phyloP scores from a whole-genome alignment of 2,113 vertebrate genomes.

The Nasalis larvatus region DNA sequence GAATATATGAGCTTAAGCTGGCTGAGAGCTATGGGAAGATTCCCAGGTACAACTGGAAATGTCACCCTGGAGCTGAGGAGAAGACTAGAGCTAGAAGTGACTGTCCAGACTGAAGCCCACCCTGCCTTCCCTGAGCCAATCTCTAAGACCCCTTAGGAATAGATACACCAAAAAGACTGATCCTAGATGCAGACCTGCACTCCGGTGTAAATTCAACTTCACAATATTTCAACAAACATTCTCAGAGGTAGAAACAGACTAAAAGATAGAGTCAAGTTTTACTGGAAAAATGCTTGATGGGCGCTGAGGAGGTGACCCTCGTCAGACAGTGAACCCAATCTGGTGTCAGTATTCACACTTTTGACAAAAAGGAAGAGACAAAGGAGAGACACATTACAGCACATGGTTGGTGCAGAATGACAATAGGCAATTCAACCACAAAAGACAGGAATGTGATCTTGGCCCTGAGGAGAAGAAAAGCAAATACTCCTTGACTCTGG shows the following conservation, averaged over 20 bases:
- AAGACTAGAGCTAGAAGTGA: neutral
- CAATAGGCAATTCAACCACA: neutral
- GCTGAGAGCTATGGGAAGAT: neutral
- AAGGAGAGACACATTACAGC: neutral
- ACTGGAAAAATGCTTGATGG: neutral
- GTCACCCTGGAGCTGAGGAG: neutral
- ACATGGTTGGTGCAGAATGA: rapidly evolving
- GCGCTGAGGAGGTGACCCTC: neutral
- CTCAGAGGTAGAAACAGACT: neutral
- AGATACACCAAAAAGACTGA: neutral
- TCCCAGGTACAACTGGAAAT: neutral
- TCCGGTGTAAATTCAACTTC: neutral
- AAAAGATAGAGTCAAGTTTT: neutral
- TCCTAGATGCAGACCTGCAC: neutral
- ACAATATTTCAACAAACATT: neutral
- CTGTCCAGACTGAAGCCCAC: neutral
- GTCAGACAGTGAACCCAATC: neutral
- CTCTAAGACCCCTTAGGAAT: neutral
- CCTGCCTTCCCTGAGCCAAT: neutral
- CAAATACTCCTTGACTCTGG: neutral
- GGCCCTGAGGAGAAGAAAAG: neutral
- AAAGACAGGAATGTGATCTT: neutral
- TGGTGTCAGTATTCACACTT: neutral
- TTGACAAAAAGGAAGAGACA: neutral
- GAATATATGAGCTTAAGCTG: neutral